Base-by-base conservation (phyloP, 2,888 invertebrate genomes). In the Tenthredo amoena region DNA sequence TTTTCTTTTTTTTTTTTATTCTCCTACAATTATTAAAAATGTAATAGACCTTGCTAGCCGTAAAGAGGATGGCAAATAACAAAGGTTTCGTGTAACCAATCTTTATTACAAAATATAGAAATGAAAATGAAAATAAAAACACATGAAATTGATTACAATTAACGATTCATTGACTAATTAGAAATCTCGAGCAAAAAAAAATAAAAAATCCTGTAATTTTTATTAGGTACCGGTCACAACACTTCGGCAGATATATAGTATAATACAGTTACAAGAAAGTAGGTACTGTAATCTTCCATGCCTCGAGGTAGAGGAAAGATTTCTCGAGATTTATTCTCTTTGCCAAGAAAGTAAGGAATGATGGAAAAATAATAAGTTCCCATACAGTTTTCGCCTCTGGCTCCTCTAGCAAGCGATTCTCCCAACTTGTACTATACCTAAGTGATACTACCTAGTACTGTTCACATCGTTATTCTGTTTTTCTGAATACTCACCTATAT, bases 331-430 rank as follows among this genome's bases (percentile, higher is more conserved):
- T 47, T 31, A 9, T 77, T 55, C 77, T 31, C 34, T 62, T 37
- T 62, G 47, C 58, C 81, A 21, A 62, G 81, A 34, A 62, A 62
- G 79, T 62, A 21, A 12, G n/a, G 26, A 21, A 50, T 65, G 55
- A 55, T 55, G 62, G 62, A 81, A 81, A 62, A 81, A 81, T 62
- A 81, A 81, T 26, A 62, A 10, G 37, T 81, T 81, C 62, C 62
- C 62, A 15, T 26, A 15, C 55, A 43, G 12, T 43, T 21, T 34
- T 68, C 18, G 34, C 43, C 76, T 12, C 47, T 12, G 47, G 43
- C 47, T 47, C 26, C 76, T 40, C 2, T 37, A 40, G 37, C 37
- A n/a, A 10, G 47, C 47, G 40, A 71, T 40, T 71, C 34, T n/a
- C n/a, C 10, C 71, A n/a, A 34, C 34, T 37, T 71, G 3, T 71